Evolutionary conservation across 2,797 vertebrate genomes (phyloP), one percentile per base, ranked within the genome.

Genomic region (Staurois parvus): DNA sequence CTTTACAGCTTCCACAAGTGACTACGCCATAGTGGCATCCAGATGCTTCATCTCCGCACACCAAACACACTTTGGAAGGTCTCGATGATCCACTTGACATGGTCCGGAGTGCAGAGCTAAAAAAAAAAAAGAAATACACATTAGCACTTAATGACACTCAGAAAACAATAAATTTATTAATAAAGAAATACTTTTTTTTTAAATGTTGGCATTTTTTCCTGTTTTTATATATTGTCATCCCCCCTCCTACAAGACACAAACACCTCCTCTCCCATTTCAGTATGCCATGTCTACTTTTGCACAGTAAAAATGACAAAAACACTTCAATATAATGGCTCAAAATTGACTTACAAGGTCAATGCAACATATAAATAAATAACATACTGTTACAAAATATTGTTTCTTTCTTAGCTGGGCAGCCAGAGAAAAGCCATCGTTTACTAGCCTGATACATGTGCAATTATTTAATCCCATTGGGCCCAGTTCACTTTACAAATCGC

Each of bases 21-120:
- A 99, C 97, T 0, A 99, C 98, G 8, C 98, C 98, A 75, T 99
- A 99, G 93, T 99, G 98, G 91, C 98, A 99, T 85, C 98, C 98
- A 24, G 98, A 99, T 12, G 98, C 98, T 89, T 99, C 98, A 84
- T 99, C 98, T 48, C 97, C 98, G 24, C 98, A 99, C 87, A 99
- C 98, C 94, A 99, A 93, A 90, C 98, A 99, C 88, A 99, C 98
- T 96, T 99, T 99, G 91, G 97, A 97, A 88, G 98, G 95, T 92
- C 94, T 96, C 12, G 98, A 98, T 84, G 98, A 94, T 91, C 94
- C 94, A 87, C 94, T 92, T 84, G 95, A 97, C 64, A 97, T 95
- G 89, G 96, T 98, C 94, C 98, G 96, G 90, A 99, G 89, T 68
- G 97, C 95, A 56, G 98, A 96, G 94, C 98, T 99, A 37, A 93